These are phyloP conservation scores for Plebejus anna DNA, from an alignment of 2,888 invertebrate species.

Conservation along the genomic window DNA sequence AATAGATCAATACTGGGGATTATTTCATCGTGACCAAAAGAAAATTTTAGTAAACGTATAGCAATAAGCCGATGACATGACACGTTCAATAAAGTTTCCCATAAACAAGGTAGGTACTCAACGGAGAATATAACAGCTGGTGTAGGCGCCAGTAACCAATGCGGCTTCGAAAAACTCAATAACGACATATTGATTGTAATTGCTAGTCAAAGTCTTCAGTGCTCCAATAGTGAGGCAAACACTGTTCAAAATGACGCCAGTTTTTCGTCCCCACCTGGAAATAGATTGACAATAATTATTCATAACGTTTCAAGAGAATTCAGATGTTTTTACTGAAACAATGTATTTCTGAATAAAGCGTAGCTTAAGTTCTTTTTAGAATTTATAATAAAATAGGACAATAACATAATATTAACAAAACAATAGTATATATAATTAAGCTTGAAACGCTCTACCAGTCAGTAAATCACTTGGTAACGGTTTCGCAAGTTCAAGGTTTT, in stretches of 20 bases:
- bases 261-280: constrained; percentile 64
- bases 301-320: background rate
- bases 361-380: too few relatives aligned
- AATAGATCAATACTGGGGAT: too few relatives aligned
- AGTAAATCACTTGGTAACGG: background rate
- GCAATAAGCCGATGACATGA: too few relatives aligned
- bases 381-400: too few relatives aligned
- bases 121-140: constrained; percentile 72
- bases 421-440: too few relatives aligned
- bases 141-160: constrained; percentile 58
- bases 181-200: constrained; percentile 52
- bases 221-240: constrained; percentile 74
- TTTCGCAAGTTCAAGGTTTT: background rate
- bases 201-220: constrained; percentile 45
- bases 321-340: too few relatives aligned
- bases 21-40: too few relatives aligned
- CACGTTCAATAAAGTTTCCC: too few relatives aligned
- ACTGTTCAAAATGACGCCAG: constrained; percentile 65
- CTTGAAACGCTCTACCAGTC: too few relatives aligned
- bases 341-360: too few relatives aligned
- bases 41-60: too few relatives aligned
- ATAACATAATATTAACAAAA: too few relatives aligned
- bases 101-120: background rate
- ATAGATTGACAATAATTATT: background rate
- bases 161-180: constrained; percentile 59